These are phyloP conservation scores for Thecophora atra DNA, from an alignment of 2,888 invertebrate species.

Conservation along the genomic window DNA sequence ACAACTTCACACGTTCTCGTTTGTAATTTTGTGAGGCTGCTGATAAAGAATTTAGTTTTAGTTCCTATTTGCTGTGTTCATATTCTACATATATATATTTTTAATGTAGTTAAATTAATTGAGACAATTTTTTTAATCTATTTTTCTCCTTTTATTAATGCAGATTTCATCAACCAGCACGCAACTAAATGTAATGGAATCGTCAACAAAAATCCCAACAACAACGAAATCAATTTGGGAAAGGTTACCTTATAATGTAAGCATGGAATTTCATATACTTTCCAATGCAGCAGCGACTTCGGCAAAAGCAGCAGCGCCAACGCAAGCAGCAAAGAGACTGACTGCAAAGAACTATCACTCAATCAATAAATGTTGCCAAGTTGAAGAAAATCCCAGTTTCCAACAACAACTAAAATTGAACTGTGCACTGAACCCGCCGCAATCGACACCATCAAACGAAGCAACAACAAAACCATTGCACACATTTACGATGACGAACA, in stretches of 20 bases:
- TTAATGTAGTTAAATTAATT: too few species aligned
- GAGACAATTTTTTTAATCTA: too few species aligned
- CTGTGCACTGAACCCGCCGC: conserved; percentile 20
- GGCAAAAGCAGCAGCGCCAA: background rate
- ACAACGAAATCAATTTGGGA: conserved; percentile 29
- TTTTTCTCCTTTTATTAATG: background rate
- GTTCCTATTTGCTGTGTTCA: too few species aligned
- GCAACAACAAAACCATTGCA: background rate
- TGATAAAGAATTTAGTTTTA: background rate
- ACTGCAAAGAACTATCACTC: conserved; percentile 9
- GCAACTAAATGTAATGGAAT: background rate
- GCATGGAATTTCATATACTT: conserved; percentile 26
- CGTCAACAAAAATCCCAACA: conserved; percentile 10
- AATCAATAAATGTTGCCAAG: conserved; percentile 19
- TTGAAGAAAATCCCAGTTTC: background rate
- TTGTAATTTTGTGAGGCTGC: too few species aligned
- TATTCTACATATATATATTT: too few species aligned
- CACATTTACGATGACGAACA: background rate
- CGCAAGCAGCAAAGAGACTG: background rate
- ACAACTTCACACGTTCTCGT: too few species aligned
- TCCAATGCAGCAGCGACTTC: background rate
- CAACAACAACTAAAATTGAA: conserved; percentile 7
- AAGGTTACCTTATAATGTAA: conserved; percentile 14
- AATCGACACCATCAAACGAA: background rate
- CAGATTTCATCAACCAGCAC: background rate